Conservation (phyloP, 2,113 vertebrate genomes). For the Hydrochoerus hydrochaeris region DNA sequence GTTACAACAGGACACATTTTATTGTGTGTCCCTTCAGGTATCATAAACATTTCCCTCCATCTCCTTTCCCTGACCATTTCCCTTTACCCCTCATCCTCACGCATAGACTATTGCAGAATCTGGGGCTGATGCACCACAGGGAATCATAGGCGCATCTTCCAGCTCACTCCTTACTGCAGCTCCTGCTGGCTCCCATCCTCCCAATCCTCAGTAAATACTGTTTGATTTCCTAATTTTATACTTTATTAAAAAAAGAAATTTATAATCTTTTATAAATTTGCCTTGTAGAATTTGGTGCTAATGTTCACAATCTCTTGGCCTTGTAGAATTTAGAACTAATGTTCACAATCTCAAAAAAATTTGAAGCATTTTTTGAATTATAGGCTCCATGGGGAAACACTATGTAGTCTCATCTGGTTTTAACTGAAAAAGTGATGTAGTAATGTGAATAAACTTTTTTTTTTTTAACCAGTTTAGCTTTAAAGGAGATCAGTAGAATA, state of each 20-base stretch:
- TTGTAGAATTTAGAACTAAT: neutral
- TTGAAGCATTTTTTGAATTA: neutral
- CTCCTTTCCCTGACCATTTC: neutral
- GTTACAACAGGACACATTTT: neutral
- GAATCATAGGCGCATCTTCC: no score
- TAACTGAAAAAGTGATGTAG: neutral
- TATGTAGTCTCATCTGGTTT: neutral
- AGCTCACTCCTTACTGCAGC: neutral
- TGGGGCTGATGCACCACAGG: neutral
- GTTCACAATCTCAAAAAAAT: neutral
- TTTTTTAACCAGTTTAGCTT: neutral
- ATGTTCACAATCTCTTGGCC: neutral
- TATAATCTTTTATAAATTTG: neutral
- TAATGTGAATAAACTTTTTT: neutral
- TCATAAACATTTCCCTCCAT: neutral
- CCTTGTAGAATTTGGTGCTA: neutral
- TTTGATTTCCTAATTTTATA: neutral
- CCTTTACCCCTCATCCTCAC: neutral
- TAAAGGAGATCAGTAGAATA: neutral
- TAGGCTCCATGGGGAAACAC: neutral
- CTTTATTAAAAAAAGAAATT: neutral
- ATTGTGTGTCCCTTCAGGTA: neutral
- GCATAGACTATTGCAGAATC: neutral
- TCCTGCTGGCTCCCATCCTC: neutral
- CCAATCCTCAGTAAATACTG: neutral